Base-by-base conservation (phyloP, 2,113 vertebrate species). In the Mystacornis crossleyi region DNA sequence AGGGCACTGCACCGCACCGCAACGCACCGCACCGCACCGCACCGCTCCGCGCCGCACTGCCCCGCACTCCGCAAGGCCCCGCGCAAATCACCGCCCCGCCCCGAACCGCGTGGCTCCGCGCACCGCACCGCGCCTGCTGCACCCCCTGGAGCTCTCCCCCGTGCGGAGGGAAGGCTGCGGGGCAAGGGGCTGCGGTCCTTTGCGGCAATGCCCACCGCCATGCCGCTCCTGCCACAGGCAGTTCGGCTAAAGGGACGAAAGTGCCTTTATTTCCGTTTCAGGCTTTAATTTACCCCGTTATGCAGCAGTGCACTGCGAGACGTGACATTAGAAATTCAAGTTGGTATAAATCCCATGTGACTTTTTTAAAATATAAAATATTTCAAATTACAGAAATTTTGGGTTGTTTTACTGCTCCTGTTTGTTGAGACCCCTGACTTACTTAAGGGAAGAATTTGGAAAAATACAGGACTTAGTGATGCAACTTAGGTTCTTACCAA, bases 11-110 rank as follows among this genome's bases (percentile, higher is more conserved):
- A 8, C 47, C 24, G 33, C 38, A 12, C 8, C 4, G 40, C 43
- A 3, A 29, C 6, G 17, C 62, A 0, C 19, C 40, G 4, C n/a
- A 29, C 3, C 42, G 23, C 50, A 4, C 25, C 14, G 14, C 24
- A 8, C 24, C 25, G 15, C 42, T 3, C 42, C 18, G 15, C 50
- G 10, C 29, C 4, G 17, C 58, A 3, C 29, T 4, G 12, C 25
- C 2, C n/a, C 14, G n/a, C 33, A 26, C 33, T 4, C 47, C 33
- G 2, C 48, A 9, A 1, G 40, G 2, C 4, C 23, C 40, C 18
- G 18, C 4, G 24, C 23, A 8, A 40, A 29, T 21, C 6, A 0
- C 23, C 15, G 29, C 19, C n/a, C 34, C 12, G 16, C 15, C 34
- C 43, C 42, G n/a, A 6, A 8, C 58, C 24, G 18, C 34, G 8